Evolutionary conservation across 2,888 invertebrate genomes (phyloP).

Genomic region (Holacanthella duospinosa): DNA sequence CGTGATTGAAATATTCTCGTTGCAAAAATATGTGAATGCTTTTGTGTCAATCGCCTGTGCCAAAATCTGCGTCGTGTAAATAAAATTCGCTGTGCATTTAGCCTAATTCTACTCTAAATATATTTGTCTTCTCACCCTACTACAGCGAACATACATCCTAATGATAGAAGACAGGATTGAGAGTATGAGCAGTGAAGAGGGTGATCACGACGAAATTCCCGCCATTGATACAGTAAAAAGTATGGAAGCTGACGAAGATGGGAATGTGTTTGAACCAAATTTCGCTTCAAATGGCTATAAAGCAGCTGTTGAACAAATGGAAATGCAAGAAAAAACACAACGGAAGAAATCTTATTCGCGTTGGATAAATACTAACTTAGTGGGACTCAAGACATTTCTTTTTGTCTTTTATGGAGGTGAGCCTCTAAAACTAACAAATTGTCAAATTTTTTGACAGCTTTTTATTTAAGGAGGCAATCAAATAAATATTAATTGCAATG

Average conservation of each 20-base stretch:
- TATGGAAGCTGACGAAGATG: neutral
- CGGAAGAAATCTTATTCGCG: neutral
- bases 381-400: neutral
- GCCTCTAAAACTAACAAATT: neutral
- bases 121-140: no score
- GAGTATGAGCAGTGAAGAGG: neutral
- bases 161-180: neutral
- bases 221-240: neutral
- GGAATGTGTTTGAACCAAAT: neutral
- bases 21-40: no score
- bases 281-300: neutral
- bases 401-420: slow-evolving; percentile 7
- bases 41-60: no score
- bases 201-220: neutral
- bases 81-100: no score
- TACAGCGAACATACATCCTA: no score
- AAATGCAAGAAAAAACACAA: neutral
- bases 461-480: no score
- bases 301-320: neutral
- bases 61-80: no score
- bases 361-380: neutral
- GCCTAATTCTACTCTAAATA: no score
- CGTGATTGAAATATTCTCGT: no score
- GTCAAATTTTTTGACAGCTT: no score
- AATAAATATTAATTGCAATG: no score